phyloP scores from a whole-genome alignment of 1,140 invertebrate species.

The Frieseomelitta varia region DNA sequence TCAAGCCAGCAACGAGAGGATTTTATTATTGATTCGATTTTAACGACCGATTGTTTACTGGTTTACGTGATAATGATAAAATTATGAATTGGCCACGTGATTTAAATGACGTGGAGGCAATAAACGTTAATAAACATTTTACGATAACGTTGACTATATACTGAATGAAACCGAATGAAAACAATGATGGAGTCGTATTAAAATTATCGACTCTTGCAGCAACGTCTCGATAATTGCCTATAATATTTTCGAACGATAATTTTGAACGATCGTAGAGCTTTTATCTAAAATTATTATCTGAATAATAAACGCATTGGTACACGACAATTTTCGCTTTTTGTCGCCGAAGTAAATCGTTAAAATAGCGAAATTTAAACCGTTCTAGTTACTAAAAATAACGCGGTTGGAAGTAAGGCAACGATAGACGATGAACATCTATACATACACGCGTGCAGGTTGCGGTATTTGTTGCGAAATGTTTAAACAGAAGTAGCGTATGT shows the following conservation, averaged over 20 bases:
- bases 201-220: neutral
- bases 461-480: neutral
- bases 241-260: neutral
- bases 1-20: no score
- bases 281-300: neutral
- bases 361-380: neutral
- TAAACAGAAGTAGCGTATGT: neutral
- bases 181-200: no score
- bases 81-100: neutral
- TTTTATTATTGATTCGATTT: neutral
- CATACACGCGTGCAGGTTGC: neutral
- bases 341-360: neutral
- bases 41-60: neutral
- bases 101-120: neutral
- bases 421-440: neutral
- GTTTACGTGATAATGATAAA: neutral
- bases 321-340: no score
- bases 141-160: no score
- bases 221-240: no score
- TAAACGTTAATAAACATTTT: neutral
- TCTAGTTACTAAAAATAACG: conserved; percentile 19
- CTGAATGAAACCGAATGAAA: neutral
- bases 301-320: neutral
- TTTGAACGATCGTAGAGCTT: neutral
- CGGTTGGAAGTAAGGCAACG: neutral